phyloP scores from a whole-genome alignment of 2,797 vertebrate genomes.

The Meriones psammophilus region DNA sequence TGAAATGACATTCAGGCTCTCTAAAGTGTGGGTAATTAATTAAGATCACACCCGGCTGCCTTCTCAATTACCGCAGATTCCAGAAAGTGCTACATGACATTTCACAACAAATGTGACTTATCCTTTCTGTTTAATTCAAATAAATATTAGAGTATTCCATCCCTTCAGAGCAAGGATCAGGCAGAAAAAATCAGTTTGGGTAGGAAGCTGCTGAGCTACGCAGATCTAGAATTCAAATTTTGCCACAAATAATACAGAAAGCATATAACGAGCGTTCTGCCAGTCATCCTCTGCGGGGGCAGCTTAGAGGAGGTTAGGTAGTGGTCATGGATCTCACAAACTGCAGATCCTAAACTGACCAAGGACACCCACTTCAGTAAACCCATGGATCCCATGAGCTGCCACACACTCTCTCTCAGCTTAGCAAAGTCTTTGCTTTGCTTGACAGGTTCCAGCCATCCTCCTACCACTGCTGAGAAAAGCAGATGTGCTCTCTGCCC shows the following conservation, averaged over 20 bases:
- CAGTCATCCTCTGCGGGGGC: neutral
- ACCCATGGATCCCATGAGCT: neutral
- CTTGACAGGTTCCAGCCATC: neutral
- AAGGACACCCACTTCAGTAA: neutral
- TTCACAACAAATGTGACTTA: constrained; percentile 62
- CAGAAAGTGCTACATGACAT: constrained; percentile 32
- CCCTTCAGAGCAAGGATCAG: neutral
- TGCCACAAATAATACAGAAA: constrained; percentile 56
- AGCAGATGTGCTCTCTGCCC: neutral
- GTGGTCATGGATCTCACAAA: neutral
- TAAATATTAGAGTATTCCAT: constrained; percentile 41
- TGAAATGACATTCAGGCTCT: constrained; percentile 26
- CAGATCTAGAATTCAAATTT: constrained; percentile 32
- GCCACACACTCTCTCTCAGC: constrained; percentile 24
- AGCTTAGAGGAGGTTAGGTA: neutral
- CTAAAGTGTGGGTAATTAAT: constrained; percentile 56
- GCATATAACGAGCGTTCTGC: neutral
- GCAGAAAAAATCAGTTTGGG: neutral
- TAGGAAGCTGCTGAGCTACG: neutral
- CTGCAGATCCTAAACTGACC: neutral
- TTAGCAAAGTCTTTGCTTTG: neutral
- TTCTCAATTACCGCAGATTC: constrained; percentile 20
- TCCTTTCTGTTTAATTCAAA: constrained; percentile 55
- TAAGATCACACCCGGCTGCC: neutral
- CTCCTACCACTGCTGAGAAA: neutral